Base-by-base conservation (phyloP, 2,797 vertebrate species). In the Linurgus olivaceus region DNA sequence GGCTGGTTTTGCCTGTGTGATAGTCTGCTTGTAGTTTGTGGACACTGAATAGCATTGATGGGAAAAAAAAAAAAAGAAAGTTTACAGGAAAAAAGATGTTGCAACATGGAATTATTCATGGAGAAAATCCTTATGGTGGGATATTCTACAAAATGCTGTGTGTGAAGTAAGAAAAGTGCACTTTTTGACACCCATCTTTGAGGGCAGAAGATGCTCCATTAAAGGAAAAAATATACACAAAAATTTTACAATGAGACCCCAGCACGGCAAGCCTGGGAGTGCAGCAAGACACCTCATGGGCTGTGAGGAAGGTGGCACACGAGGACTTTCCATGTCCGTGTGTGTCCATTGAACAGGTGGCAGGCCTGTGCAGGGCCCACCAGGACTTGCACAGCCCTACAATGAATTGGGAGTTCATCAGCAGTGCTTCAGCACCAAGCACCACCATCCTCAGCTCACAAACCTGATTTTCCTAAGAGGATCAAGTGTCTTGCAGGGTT, bases 401-500 rank as follows among this genome's bases (percentile, higher is more conserved):
- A 55, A 3, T 1, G 19, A 58, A 6, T 1, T 17, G 38, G 44
- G 81, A 72, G 23, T 13, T 29, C 14, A 31, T 17, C 31, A 70
- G 61, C 33, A 40, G 2, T 55, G 77, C 76, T 63, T 66, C 72
- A 76, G 48, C 47, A 40, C 28, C 21, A 5, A 57, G 35, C 62
- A 13, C 23, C 47, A 37, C 54, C 19, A 1, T 59, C 54, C 71
- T 80, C 72, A 63, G 38, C 11, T 68, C 47, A 21, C 16, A 15
- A 84, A 68, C n/a, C 80, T 80, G 79, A 31, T 87, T 91, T 90
- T 89, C 86, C 76, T 91, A 50, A 79, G 86, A 93, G 59, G 88
- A 96, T 96, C 51, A 93, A 83, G 52, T 91, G 48, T 91, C 93
- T 95, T 90, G 52, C 9, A 6, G 40, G 33, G 40, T 31, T 96